Evolutionary conservation across 2,113 vertebrate species (phyloP).

Genomic region (Synchiropus splendidus): DNA sequence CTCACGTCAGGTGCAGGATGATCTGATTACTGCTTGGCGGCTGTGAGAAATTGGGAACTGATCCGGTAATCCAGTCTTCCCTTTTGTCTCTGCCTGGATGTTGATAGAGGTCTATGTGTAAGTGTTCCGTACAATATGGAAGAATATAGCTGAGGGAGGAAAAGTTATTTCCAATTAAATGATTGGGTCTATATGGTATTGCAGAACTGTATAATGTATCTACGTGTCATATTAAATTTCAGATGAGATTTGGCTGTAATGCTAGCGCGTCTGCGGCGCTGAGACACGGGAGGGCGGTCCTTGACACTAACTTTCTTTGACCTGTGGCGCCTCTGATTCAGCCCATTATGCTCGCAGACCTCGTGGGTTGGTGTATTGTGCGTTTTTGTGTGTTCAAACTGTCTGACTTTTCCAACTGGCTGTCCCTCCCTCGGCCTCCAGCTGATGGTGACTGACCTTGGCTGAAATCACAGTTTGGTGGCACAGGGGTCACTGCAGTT

Average conservation of each 20-base stretch:
- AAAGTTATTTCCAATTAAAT: too few species aligned
- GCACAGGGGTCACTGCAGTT: constrained; percentile 29
- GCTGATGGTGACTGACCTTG: constrained; percentile 57
- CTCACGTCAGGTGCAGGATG: constrained; percentile 67
- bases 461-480: constrained; percentile 40
- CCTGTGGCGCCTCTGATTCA: constrained; percentile 20
- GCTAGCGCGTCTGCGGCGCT: constrained; percentile 7
- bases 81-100: constrained; percentile 33
- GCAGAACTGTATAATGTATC: constrained; percentile 5
- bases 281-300: constrained; percentile 17
- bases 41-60: constrained; percentile 66
- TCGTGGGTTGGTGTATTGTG: too few species aligned
- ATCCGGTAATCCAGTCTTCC: constrained; percentile 66
- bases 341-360: constrained; percentile 15
- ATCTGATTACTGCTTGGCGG: constrained; percentile 65
- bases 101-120: constrained; percentile 4
- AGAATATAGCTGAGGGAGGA: too few species aligned
- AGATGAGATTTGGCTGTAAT: constrained; percentile 22
- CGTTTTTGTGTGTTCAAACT: constrained; percentile 15
- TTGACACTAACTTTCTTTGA: constrained; percentile 28
- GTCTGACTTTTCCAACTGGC: constrained; percentile 59
- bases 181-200: constrained; percentile 1
- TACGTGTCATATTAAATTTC: constrained; percentile 23
- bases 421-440: constrained; percentile 31
- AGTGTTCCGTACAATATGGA: constrained; percentile 21